A percentile compares a stretch with the other conserved stretches of the same genome.
phyloP scores from a whole-genome alignment of 2,888 invertebrate genomes.

The Cheilosia urbana region DNA sequence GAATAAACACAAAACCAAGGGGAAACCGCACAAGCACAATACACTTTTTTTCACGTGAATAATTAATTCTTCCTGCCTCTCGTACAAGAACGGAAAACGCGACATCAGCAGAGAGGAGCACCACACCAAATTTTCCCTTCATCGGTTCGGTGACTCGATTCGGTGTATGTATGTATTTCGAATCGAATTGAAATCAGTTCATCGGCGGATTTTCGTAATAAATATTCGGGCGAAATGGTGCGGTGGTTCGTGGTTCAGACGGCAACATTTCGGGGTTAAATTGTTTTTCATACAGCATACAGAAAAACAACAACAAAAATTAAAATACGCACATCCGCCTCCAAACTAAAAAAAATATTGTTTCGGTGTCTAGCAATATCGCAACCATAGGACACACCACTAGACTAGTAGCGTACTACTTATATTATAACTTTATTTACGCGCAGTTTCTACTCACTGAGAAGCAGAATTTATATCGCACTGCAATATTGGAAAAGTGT shows the following conservation, averaged over 20 bases:
- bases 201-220: constrained; percentile 71
- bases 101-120: constrained; percentile 33
- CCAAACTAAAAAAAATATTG: constrained; percentile 47
- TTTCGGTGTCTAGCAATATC: constrained; percentile 41
- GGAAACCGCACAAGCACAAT: constrained; percentile 49
- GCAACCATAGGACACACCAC: constrained; percentile 54
- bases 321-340: constrained; percentile 36
- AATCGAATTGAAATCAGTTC: constrained; percentile 67
- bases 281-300: constrained; percentile 1
- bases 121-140: constrained; percentile 26
- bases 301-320: not conserved
- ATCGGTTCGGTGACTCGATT: not conserved
- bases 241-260: constrained; percentile 58
- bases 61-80: constrained; percentile 39
- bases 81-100: constrained; percentile 15
- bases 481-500: constrained; percentile 36
- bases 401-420: constrained; percentile 18
- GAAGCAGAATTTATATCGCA: constrained; percentile 32
- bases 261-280: constrained; percentile 62
- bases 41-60: constrained; percentile 60
- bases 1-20: constrained; percentile 35
- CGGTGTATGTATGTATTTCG: constrained; percentile 67
- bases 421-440: constrained; percentile 56
- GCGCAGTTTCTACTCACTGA: constrained; percentile 52
- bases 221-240: constrained; percentile 70